Evolutionary conservation across 2,888 invertebrate genomes (phyloP), one percentile per base, ranked within the genome.

Genomic region (Clistopyga incitator): DNA sequence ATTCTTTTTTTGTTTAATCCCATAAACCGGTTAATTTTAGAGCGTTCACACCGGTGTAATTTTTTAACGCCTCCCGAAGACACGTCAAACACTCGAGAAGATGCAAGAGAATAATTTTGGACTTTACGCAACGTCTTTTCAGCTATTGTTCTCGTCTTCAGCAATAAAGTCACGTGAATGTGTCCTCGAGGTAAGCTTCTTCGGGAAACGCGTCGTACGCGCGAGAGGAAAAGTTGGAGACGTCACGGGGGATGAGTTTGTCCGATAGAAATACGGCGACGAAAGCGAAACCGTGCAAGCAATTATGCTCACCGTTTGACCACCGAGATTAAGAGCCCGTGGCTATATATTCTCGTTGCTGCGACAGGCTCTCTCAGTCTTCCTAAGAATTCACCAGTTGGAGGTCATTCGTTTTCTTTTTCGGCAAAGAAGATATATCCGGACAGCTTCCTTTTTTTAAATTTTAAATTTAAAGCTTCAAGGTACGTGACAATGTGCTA

Each of bases 271-370:
- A 90, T 87, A 80, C 76, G 88, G 90, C 90, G 91, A 93, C 88
- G 93, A 93, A 93, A 93, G 93, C 93, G 93, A 93, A 93, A 93
- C 92, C 91, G 86, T 87, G 84, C 70, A 79, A 78, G 85, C 92
- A 92, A 93, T 93, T 93, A 92, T 90, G 88, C 88, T 88, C 86
- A 86, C 83, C 86, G 83, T 86, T 86, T 84, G 84, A 86, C 83
- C 84, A 84, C 78, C 75, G 78, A 87, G 88, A 90, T 88, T 87
- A 88, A 84, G 81, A 80, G 75, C 85, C 34, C 80, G 47, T 86
- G 87, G 85, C 89, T 92, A 92, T 92, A 92, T 90, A 92, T 92
- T 85, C 77, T 67, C 86, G 87, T 85, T 87, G 74, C 86, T 76
- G 78, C 54, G 74, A 78, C 74, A 68, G 72, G 78, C 78, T 78